Evolutionary conservation across 2,888 invertebrate genomes (phyloP).

Genomic region (Microplitis deprimator): DNA sequence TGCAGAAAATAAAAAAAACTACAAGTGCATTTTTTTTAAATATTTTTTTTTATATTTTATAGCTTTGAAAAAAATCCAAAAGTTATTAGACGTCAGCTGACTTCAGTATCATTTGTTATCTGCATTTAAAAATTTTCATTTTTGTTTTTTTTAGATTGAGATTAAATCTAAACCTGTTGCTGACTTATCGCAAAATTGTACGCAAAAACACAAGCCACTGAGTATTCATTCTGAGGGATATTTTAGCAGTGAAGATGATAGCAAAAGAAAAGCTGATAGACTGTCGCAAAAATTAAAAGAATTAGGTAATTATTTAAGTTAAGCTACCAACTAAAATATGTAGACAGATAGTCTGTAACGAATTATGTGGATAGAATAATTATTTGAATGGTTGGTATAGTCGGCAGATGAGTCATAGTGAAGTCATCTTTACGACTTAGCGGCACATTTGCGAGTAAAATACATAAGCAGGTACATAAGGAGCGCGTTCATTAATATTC

Average conservation of each 20-base stretch:
- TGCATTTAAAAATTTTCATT: conserved; percentile 24
- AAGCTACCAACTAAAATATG: conserved; percentile 3
- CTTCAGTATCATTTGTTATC: not conserved
- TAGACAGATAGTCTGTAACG: conserved; percentile 19
- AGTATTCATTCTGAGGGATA: conserved; percentile 70
- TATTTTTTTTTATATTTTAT: too few species aligned
- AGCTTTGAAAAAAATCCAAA: too few species aligned
- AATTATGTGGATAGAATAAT: conserved; percentile 43
- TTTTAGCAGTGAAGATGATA: conserved; percentile 71
- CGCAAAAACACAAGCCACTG: conserved; percentile 60
- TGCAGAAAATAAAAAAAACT: too few species aligned
- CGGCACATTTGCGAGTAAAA: conserved; percentile 11
- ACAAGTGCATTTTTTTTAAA: too few species aligned
- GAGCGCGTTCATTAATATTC: conserved; percentile 61
- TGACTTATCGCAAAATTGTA: conserved; percentile 54
- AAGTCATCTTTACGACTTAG: conserved; percentile 57
- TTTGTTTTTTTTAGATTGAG: conserved; percentile 55
- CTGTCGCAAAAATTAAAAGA: conserved; percentile 61
- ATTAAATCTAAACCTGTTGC: conserved; percentile 54
- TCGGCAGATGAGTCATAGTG: conserved; percentile 59
- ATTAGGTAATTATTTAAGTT: conserved; percentile 51
- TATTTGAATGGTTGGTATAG: conserved; percentile 38
- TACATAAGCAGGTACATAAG: conserved; percentile 40
- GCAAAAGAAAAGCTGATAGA: conserved; percentile 60
- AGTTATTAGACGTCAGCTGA: too few species aligned